phyloP scores from a whole-genome alignment of 1,140 invertebrate genomes.

The Battus philenor region DNA sequence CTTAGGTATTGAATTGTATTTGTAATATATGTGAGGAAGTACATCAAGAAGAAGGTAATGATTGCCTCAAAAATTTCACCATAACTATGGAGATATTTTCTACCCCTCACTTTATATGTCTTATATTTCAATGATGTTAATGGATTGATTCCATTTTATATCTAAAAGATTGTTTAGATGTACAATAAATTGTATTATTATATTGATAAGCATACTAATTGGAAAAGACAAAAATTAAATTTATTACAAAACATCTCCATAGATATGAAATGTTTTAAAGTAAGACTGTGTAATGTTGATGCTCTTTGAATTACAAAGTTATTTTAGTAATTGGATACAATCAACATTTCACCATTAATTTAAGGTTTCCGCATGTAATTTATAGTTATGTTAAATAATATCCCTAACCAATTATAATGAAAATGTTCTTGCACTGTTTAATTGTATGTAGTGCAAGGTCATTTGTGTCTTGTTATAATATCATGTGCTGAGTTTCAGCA shows the following conservation, averaged over 20 bases:
- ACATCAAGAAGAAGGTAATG: conserved; percentile 67
- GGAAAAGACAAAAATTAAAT: neutral
- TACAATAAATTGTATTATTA: too few species aligned
- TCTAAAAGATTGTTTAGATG: too few species aligned
- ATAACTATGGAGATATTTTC: conserved; percentile 56
- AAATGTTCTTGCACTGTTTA: conserved; percentile 30
- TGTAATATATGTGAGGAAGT: conserved; percentile 70
- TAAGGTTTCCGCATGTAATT: conserved; percentile 44
- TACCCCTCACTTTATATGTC: neutral
- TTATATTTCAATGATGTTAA: too few species aligned
- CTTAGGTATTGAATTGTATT: conserved; percentile 74
- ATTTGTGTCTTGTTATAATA: conserved; percentile 40
- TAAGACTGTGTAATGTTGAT: conserved; percentile 34
- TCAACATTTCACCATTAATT: conserved; percentile 44
- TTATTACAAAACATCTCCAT: conserved; percentile 44
- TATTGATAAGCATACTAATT: neutral
- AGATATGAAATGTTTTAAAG: conserved; percentile 33
- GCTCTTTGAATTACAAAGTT: neutral
- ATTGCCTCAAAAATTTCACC: conserved; percentile 65
- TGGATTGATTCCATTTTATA: too few species aligned
- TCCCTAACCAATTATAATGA: neutral
- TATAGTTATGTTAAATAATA: conserved; percentile 49
- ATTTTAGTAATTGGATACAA: neutral
- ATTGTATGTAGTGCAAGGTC: conserved; percentile 28
- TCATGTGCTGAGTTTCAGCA: conserved; percentile 65